Percentiles rank a stretch among this genome's conserved stretches.
These are phyloP conservation scores for Origma solitaria DNA, from an alignment of 2,113 vertebrate genomes.

Conservation along the genomic window DNA sequence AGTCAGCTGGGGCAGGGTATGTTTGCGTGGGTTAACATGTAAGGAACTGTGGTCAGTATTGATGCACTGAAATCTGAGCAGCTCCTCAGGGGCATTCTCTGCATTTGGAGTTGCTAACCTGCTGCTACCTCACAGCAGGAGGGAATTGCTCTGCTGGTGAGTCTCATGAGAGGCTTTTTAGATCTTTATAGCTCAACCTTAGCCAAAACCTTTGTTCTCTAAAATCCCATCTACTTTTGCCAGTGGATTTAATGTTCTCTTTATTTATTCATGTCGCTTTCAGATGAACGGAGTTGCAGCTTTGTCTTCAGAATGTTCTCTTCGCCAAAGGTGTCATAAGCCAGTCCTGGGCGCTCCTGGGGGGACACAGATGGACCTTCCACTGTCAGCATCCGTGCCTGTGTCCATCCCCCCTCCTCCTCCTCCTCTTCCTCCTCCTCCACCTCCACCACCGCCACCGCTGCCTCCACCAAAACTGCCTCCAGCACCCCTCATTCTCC, in stretches of 20 bases:
- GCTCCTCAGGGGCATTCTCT: neutral
- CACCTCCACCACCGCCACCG: neutral
- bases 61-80: neutral
- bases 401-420: neutral
- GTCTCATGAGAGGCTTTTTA: neutral
- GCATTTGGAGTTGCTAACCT: neutral
- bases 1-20: neutral
- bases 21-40: neutral
- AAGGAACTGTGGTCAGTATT: neutral
- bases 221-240: neutral
- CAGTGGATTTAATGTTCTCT: neutral
- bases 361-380: neutral
- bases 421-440: neutral
- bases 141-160: neutral
- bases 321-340: conserved; percentile 43
- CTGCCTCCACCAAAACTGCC: conserved; percentile 45
- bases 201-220: neutral
- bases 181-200: neutral
- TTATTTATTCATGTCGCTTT: neutral
- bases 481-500: conserved; percentile 51
- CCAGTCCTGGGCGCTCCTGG: neutral
- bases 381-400: neutral
- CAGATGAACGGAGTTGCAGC: conserved; percentile 1
- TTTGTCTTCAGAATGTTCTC: neutral
- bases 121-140: neutral